phyloP scores from a whole-genome alignment of 2,888 invertebrate species.

The Cryptocheilus praepositus region DNA sequence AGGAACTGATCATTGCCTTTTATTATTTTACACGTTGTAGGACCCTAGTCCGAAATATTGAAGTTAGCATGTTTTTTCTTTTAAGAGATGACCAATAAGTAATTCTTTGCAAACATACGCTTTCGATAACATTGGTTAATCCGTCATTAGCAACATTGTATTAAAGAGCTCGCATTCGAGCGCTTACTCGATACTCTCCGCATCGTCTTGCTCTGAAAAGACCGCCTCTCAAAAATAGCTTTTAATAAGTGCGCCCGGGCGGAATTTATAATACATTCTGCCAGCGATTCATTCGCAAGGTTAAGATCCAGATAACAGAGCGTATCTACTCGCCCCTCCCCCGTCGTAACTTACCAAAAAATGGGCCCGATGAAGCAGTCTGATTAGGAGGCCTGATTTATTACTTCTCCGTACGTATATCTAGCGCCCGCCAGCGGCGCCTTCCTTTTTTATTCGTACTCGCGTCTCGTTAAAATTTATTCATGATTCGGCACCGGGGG shows the following conservation, averaged over 20 bases:
- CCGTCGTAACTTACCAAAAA: slow-evolving; percentile 63
- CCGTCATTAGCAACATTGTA: too few species aligned
- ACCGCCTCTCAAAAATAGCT: too few species aligned
- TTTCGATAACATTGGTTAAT: too few species aligned
- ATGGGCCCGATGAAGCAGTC: slow-evolving; percentile 65
- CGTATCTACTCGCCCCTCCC: slow-evolving; percentile 13
- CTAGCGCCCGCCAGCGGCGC: slow-evolving; percentile 12
- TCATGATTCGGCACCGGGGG: slow-evolving; percentile 58
- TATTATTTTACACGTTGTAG: too few species aligned
- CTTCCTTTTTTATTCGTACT: slow-evolving; percentile 31
- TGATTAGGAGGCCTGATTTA: slow-evolving; percentile 67
- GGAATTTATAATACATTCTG: not conserved
- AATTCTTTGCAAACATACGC: too few species aligned
- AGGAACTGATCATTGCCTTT: too few species aligned
- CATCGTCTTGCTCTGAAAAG: not conserved
- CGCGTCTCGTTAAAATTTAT: slow-evolving; percentile 67
- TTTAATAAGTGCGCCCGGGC: not conserved
- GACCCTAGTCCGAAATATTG: too few species aligned
- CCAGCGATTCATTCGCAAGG: slow-evolving; percentile 3
- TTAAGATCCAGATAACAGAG: slow-evolving; percentile 1
- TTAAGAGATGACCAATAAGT: too few species aligned
- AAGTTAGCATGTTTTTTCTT: too few species aligned
- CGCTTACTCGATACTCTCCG: too few species aligned
- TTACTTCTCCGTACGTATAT: slow-evolving; percentile 34
- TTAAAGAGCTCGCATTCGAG: too few species aligned